phyloP scores from a whole-genome alignment of 2,113 vertebrate species.

The Rattus norvegicus region GRCr8 NC_086026.1:129769501-129770000 shows the following conservation, averaged over 20 bases:
- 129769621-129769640: background rate
- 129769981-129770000: background rate
- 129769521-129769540: background rate
- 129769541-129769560: background rate
- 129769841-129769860: background rate
- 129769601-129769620: background rate
- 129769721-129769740: background rate
- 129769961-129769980: background rate
- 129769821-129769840: background rate
- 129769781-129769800: no score
- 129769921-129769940: background rate
- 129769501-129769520: background rate
- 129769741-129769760: background rate
- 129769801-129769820: background rate
- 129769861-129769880: background rate
- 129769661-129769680: background rate
- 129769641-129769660: background rate
- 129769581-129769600: background rate
- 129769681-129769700: background rate
- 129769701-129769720: background rate
- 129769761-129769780: background rate
- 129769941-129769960: background rate
- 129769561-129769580: background rate
- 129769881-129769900: background rate
- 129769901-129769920: background rate